Evolutionary conservation across 2,797 vertebrate species (phyloP), one percentile per base, ranked within the genome.

Genomic region (Cichlasoma orientale): DNA sequence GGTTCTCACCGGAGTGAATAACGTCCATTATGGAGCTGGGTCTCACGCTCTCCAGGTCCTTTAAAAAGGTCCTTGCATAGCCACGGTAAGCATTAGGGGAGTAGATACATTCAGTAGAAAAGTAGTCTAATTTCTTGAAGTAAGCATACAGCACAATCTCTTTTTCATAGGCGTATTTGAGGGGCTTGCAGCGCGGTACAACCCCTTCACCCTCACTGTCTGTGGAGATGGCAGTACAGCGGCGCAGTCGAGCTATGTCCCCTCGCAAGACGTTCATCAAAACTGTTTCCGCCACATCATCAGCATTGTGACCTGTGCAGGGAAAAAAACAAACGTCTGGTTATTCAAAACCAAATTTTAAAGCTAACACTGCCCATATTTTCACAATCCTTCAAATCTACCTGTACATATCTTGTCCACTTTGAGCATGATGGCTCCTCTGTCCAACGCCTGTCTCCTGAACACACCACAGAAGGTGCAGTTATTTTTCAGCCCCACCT

Each of bases 81-180:
- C 96, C 97, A 0, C 97, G 95, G 87, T 98, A 98, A n/a, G 97
- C 97, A 21, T 97, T 97, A n/a, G 97, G 97, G 0, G 97, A 97
- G 74, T 97, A 98, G 38, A 97, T 95, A 2, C 97, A 97, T 86
- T 98, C 97, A 0, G 97, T 97, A 23, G 97, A 97, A 86, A 98
- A 97, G 92, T 98, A 98, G 93, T 97, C 95, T 7, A 98, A 85
- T 82, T 95, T 96, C 38, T 97, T 96, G 82, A 98, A 98, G 88
- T 98, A 97, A 9, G 97, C 97, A 0, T 98, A 98, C 29, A 98
- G 93, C 47, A 98, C 97, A 1, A 98, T 98, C 94, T 98, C 97
- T 85, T 98, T 98, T 92, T 98, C 97, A 2, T 97, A 98, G 3
- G 97, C 96, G 2, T 98, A 96, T 82, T 97, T 96, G 71, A 98